phyloP scores from a whole-genome alignment of 2,797 vertebrate species.

The Gymnodraco acuticeps region DNA sequence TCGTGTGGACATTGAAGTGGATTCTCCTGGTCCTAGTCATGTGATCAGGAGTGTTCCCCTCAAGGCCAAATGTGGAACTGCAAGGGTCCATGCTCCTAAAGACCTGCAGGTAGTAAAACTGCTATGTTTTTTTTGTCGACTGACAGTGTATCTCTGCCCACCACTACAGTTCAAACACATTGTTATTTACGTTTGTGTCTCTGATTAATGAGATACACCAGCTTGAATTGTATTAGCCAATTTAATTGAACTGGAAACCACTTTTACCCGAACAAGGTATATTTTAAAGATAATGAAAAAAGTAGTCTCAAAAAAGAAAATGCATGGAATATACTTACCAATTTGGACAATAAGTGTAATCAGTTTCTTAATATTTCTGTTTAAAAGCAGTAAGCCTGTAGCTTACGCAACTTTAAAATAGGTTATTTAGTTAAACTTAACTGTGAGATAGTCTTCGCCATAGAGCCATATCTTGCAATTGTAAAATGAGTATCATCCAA shows the following conservation, averaged over 20 bases:
- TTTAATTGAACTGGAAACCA: neutral
- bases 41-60: constrained; percentile 90
- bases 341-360: neutral
- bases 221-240: neutral
- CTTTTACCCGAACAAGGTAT: neutral
- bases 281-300: neutral
- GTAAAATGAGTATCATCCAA: neutral
- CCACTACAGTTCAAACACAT: neutral
- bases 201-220: neutral
- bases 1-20: constrained; percentile 94
- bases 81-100: constrained; percentile 93
- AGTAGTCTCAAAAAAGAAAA: neutral
- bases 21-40: constrained; percentile 91
- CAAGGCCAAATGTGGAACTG: constrained; percentile 90
- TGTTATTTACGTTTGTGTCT: neutral
- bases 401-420: neutral
- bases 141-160: neutral
- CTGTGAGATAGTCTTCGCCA: neutral
- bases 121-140: neutral
- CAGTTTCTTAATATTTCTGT: neutral
- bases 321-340: neutral
- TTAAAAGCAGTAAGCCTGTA: neutral
- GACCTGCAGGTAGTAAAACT: constrained; percentile 89
- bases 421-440: neutral
- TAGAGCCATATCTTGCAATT: constrained; percentile 6